These are phyloP conservation scores for Pseudococcus viburni DNA, from an alignment of 2,888 invertebrate genomes.

Conservation along the genomic window DNA sequence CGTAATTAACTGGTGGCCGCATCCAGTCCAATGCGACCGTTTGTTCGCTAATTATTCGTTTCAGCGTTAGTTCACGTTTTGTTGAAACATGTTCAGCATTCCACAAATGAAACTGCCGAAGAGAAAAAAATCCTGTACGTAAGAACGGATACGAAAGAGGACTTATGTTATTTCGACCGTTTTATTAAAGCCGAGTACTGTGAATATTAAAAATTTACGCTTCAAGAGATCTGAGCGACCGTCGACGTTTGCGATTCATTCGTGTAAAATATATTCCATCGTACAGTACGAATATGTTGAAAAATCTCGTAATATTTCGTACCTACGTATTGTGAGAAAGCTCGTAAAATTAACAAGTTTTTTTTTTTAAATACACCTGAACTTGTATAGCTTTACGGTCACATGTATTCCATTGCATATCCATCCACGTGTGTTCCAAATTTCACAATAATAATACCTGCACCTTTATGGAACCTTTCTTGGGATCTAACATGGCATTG, in stretches of 20 bases:
- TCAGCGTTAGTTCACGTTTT: slow-evolving; percentile 52
- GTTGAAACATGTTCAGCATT: slow-evolving; percentile 51
- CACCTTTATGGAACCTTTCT: not conserved
- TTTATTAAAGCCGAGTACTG: slow-evolving; percentile 31
- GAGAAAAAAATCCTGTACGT: slow-evolving; percentile 37
- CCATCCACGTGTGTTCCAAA: not conserved
- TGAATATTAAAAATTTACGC: slow-evolving; percentile 55
- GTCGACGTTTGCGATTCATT: not conserved
- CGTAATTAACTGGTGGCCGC: slow-evolving; percentile 48
- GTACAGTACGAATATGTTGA: not conserved
- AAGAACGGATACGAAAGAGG: slow-evolving; percentile 52
- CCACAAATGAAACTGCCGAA: slow-evolving; percentile 50
- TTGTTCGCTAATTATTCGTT: slow-evolving; percentile 56
- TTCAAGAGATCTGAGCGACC: slow-evolving; percentile 26
- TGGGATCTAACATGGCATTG: not conserved
- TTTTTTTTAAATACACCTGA: not conserved
- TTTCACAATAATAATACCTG: not conserved
- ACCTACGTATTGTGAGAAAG: slow-evolving; percentile 31
- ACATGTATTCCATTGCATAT: not conserved
- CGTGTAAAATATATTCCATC: not conserved
- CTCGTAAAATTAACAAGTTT: slow-evolving; percentile 8
- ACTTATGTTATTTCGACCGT: slow-evolving; percentile 48
- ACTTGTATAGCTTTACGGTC: not conserved
- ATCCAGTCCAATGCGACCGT: slow-evolving; percentile 38
- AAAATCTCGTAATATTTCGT: slow-evolving; percentile 33